phyloP scores from a whole-genome alignment of 2,113 vertebrate genomes.

The Equus przewalskii region DNA sequence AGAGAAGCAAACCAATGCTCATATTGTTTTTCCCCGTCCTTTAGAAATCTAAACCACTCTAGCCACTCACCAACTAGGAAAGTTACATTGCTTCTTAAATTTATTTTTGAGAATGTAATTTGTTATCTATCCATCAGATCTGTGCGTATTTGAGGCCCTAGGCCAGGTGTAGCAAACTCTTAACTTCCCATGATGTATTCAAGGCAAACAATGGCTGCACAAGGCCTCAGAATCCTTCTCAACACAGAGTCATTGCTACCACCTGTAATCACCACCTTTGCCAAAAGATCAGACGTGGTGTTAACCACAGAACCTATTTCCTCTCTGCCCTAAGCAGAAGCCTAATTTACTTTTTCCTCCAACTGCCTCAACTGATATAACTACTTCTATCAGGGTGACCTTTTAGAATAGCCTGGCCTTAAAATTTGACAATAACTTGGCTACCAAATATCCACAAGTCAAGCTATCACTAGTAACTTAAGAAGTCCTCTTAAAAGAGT shows the following conservation, averaged over 20 bases:
- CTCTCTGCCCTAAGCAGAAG: background rate
- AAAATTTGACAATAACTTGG: background rate
- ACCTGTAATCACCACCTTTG: background rate
- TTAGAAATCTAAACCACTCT: conserved; percentile 21
- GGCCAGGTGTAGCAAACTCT: background rate
- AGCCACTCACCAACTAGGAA: background rate
- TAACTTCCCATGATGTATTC: background rate
- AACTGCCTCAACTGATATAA: conserved; percentile 17
- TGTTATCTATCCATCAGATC: background rate
- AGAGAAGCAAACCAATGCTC: background rate
- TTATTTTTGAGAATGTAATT: conserved; percentile 27
- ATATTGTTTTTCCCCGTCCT: background rate
- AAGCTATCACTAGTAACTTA: background rate
- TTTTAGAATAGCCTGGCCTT: conserved; percentile 23
- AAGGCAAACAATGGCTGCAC: background rate
- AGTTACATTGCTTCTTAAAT: background rate
- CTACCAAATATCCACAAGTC: background rate
- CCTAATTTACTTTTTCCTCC: background rate
- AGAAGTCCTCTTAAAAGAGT: background rate
- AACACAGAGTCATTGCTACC: background rate
- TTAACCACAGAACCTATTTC: background rate
- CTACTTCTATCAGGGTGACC: background rate
- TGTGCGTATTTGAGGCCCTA: background rate
- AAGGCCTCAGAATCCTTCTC: background rate
- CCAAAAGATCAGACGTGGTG: background rate